Conservation (phyloP, 2,113 vertebrate species). For the Saguinus midas region DNA sequence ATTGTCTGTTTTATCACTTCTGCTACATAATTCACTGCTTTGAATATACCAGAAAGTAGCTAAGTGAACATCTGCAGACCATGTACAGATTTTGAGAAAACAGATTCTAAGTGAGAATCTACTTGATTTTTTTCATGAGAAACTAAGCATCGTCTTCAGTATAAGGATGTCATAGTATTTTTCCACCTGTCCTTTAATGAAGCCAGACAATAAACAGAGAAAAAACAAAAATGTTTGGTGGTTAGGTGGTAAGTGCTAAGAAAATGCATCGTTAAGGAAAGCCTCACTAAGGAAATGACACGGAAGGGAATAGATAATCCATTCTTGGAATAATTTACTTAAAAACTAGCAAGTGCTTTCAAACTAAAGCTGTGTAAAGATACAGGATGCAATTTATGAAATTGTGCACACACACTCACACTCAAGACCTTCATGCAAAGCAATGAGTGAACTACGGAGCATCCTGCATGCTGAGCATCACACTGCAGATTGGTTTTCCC, state of each 20-base stretch:
- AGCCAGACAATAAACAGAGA: background rate
- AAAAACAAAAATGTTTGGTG: background rate
- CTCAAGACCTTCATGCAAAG: background rate
- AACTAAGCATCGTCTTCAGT: background rate
- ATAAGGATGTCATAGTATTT: background rate
- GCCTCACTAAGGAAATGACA: background rate
- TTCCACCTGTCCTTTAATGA: background rate
- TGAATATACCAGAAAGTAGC: background rate
- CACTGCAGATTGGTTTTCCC: background rate
- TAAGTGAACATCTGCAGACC: background rate
- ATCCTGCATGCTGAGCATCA: background rate
- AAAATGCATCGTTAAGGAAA: background rate
- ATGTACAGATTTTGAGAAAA: background rate
- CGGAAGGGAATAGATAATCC: background rate
- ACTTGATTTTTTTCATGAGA: background rate
- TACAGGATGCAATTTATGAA: background rate
- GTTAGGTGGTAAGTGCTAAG: background rate
- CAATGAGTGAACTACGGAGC: no score
- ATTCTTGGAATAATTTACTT: background rate
- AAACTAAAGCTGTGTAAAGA: background rate
- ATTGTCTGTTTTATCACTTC: background rate
- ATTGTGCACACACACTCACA: background rate
- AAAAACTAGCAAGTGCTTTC: background rate
- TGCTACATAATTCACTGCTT: background rate
- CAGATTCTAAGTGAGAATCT: background rate